Conservation (phyloP, 2,113 vertebrate species). For the Onychostoma macrolepis region DNA sequence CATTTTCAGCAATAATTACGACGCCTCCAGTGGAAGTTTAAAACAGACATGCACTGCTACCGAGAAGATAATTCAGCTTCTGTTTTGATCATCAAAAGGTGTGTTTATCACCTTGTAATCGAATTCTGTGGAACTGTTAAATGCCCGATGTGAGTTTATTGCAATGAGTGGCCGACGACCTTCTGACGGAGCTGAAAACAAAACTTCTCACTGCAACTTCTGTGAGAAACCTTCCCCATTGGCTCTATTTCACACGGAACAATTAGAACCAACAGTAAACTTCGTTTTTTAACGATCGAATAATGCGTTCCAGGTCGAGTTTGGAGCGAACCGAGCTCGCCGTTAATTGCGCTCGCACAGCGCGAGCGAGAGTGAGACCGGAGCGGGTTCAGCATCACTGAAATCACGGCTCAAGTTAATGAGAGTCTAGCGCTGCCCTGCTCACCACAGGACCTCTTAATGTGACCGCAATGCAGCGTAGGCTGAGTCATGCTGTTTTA, state of each 20-base stretch:
- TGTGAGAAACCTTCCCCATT: conserved; percentile 3
- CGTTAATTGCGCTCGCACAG: conserved; percentile 55
- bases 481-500: conserved; percentile 65
- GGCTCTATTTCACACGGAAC: conserved; percentile 27
- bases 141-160: not conserved
- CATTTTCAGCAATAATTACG: not conserved
- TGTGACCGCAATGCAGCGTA: conserved; percentile 66
- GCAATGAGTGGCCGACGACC: not conserved
- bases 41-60: not conserved
- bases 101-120: conserved; percentile 4
- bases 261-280: conserved; percentile 31
- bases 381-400: conserved; percentile 55
- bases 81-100: conserved; percentile 8
- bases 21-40: not conserved
- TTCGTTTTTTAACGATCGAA: conserved; percentile 27
- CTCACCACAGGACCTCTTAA: conserved; percentile 65
- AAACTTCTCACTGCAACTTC: not conserved
- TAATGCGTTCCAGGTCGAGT: conserved; percentile 38
- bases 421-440: conserved; percentile 58
- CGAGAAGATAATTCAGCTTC: not conserved
- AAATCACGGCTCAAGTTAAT: conserved; percentile 63
- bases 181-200: not conserved
- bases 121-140: not conserved
- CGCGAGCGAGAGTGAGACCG: conserved; percentile 1
- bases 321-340: conserved; percentile 42